Base-by-base conservation (phyloP, 2,888 invertebrate species). In the Autographa pulchrina region DNA sequence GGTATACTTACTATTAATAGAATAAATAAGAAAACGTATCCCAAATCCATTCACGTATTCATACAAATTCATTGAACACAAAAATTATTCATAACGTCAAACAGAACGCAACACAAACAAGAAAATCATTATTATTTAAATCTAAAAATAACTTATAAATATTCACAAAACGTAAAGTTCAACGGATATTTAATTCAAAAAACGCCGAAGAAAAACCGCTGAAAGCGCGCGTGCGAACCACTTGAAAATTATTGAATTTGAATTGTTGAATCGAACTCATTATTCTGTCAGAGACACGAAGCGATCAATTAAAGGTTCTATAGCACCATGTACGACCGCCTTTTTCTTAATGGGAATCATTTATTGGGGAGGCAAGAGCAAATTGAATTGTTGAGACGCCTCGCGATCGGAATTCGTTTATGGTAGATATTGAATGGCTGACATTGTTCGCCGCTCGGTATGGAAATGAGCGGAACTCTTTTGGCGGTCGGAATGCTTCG, bases 281-380 rank as follows among this genome's bases (percentile, higher is more conserved):
- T 87, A 88, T 87, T 83, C 89, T 90, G 90, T 89, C 89, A 89
- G 74, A 67, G 82, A 76, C 91, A 90, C 82, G 77, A 83, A 83
- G 77, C 77, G 85, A 89, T 90, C 91, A 91, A 92, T 92, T 92
- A 91, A 85, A 89, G 89, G 90, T 89, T 78, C 76, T 74, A 74
- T 76, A 83, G 81, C 71, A 56, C 81, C 78, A 78, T 83, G 83
- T 82, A 82, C 91, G 89, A 88, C 86, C 85, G 90, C 90, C 92
- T 92, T 92, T 92, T 92, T 92, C 91, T 88, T 92, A 91, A 92
- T 92, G 86, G 90, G 76, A 68, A 77, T 72, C 82, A 85, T 85
- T 84, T 85, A 84, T 84, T 84, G 84, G 86, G 87, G 77, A 83
- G 84, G 83, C 82, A 74, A 74, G 80, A 77, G 87, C 84, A 92